Evolutionary conservation across 2,113 vertebrate species (phyloP).

Genomic region (Festucalex cinctus): DNA sequence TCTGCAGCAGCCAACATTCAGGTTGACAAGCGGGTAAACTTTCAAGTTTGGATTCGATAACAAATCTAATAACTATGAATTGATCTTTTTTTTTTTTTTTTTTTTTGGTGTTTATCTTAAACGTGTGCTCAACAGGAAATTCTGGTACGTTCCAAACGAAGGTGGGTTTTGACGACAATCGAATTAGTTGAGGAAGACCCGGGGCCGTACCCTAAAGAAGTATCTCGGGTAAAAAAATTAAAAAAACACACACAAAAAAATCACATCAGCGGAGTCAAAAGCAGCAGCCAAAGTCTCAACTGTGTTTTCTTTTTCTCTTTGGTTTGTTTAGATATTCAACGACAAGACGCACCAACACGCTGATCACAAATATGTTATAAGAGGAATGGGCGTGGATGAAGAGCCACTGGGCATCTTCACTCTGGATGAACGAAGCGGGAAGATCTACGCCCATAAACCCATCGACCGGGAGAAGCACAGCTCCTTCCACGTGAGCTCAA

Average conservation of each 20-base stretch:
- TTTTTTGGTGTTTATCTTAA: background rate
- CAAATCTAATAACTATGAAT: background rate
- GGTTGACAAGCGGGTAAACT: conserved; percentile 53
- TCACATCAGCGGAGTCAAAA: background rate
- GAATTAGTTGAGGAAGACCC: conserved; percentile 74
- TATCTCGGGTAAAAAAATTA: conserved; percentile 66
- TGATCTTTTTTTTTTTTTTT: too few relatives aligned
- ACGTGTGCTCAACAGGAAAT: conserved; percentile 39
- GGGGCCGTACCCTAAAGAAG: conserved; percentile 67
- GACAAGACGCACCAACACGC: background rate
- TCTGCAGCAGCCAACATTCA: conserved; percentile 6
- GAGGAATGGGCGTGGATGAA: conserved; percentile 68
- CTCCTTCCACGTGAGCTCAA: conserved; percentile 65
- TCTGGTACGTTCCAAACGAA: conserved; percentile 72
- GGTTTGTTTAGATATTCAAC: conserved; percentile 63
- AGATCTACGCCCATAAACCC: conserved; percentile 41
- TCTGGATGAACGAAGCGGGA: conserved; percentile 51
- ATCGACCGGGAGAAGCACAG: conserved; percentile 71
- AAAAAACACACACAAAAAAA: too few relatives aligned
- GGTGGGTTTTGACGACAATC: conserved; percentile 80
- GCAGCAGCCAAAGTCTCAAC: background rate
- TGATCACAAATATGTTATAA: conserved; percentile 55
- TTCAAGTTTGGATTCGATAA: background rate
- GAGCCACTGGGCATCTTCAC: conserved; percentile 66
- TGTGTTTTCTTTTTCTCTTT: conserved; percentile 1